Conservation (phyloP, 2,113 vertebrate species). For the Oophaga pumilio region DNA sequence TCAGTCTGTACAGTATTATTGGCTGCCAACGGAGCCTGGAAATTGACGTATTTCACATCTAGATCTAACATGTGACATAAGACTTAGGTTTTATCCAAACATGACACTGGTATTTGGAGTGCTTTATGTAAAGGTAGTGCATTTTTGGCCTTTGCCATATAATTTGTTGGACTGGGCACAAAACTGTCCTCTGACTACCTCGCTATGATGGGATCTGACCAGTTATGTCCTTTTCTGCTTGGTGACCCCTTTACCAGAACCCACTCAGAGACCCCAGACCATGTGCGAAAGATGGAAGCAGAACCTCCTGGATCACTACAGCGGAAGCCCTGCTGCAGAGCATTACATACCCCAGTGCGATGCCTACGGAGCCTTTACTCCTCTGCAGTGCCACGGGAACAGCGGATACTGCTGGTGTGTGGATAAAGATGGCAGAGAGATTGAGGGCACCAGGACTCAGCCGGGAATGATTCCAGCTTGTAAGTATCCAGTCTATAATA, state of each 20-base stretch:
- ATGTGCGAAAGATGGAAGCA: slow-evolving; percentile 90
- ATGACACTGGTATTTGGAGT: no score
- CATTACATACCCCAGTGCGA: slow-evolving; percentile 91
- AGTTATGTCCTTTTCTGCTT: not conserved
- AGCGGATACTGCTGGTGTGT: slow-evolving; percentile 97
- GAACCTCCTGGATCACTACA: slow-evolving; percentile 86
- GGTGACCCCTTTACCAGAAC: slow-evolving; percentile 58
- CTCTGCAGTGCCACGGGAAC: slow-evolving; percentile 90
- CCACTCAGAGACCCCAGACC: slow-evolving; percentile 75
- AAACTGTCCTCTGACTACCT: no score
- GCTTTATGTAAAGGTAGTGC: not conserved
- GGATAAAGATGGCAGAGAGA: slow-evolving; percentile 84
- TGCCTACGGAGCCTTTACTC: slow-evolving; percentile 76
- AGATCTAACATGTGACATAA: no score
- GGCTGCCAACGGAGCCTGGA: no score
- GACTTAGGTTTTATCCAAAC: no score
- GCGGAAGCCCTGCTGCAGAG: slow-evolving; percentile 76
- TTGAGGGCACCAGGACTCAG: slow-evolving; percentile 84
- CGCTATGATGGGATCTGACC: not conserved
- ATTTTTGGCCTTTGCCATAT: not conserved
- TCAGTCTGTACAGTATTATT: no score
- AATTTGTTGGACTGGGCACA: no score
- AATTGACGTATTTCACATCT: no score
- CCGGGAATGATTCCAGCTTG: slow-evolving; percentile 83
- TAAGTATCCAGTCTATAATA: slow-evolving; percentile 67